A percentile compares a stretch with the other conserved stretches of the same genome.
phyloP scores from a whole-genome alignment of 1,140 invertebrate species.

The Bombus waltoni region DNA sequence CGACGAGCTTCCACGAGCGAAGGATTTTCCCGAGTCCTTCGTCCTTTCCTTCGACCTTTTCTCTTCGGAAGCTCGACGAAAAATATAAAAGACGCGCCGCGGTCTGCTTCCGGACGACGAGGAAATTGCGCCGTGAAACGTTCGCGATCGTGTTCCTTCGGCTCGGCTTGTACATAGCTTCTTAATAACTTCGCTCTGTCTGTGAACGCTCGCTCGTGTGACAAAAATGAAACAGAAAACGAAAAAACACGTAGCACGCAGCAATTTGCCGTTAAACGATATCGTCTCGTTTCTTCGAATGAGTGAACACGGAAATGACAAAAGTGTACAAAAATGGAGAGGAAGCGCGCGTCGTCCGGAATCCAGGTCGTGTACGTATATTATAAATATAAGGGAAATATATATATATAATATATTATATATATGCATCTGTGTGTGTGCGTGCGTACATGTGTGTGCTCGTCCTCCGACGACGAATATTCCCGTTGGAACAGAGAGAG shows the following conservation, averaged over 20 bases:
- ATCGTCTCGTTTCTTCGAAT: background rate
- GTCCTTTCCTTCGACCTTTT: too few species aligned
- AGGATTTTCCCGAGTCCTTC: background rate
- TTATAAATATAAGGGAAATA: constrained; percentile 13
- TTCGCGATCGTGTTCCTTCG: background rate
- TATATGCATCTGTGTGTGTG: background rate
- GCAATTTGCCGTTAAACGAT: background rate
- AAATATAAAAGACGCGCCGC: constrained; percentile 1
- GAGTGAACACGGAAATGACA: background rate
- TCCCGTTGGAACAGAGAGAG: constrained; percentile 57
- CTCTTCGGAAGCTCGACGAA: background rate
- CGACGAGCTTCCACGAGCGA: constrained; percentile 45
- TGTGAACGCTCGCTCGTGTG: background rate
- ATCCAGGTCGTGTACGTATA: background rate
- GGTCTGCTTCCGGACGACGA: background rate
- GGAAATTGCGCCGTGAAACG: background rate
- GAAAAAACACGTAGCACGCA: constrained; percentile 4
- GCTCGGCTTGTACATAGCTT: constrained; percentile 41
- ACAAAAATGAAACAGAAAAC: background rate
- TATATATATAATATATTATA: constrained; percentile 6
- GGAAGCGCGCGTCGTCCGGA: background rate
- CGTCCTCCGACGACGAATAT: constrained; percentile 56
- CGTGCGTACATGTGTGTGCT: constrained; percentile 24
- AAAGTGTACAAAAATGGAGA: constrained; percentile 22
- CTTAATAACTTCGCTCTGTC: constrained; percentile 20